Evolutionary conservation across 2,113 vertebrate species (phyloP).

Genomic region (Tetrao urogallus): DNA sequence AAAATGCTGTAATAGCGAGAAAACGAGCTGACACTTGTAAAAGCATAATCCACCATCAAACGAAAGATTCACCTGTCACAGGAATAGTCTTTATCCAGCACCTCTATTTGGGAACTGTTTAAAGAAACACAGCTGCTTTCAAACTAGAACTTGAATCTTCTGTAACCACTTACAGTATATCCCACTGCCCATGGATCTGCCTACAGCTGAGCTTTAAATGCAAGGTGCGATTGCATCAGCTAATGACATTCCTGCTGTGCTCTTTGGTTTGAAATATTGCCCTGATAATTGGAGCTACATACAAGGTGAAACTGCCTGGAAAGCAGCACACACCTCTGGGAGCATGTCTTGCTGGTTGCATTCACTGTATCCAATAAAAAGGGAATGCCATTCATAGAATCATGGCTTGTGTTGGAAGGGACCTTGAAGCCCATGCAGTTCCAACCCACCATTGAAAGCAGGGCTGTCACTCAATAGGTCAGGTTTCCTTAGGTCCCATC

Average conservation of each 20-base stretch:
- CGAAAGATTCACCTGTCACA: slow-evolving; percentile 20
- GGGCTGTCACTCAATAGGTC: too few species aligned
- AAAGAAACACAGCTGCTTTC: slow-evolving; percentile 17
- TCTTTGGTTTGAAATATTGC: slow-evolving; percentile 34
- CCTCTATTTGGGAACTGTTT: neutral
- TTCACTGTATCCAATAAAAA: neutral
- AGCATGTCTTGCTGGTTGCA: neutral
- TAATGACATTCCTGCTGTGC: slow-evolving; percentile 5
- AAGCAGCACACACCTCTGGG: slow-evolving; percentile 2
- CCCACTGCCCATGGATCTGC: slow-evolving; percentile 18
- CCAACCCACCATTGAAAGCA: too few species aligned
- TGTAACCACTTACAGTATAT: neutral
- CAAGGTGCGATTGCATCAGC: slow-evolving; percentile 49
- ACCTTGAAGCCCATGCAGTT: too few species aligned
- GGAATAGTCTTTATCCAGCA: slow-evolving; percentile 29
- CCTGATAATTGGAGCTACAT: neutral
- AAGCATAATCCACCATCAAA: neutral
- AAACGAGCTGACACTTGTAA: slow-evolving; percentile 1
- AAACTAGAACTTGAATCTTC: slow-evolving; percentile 30
- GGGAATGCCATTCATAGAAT: neutral
- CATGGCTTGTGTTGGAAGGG: too few species aligned
- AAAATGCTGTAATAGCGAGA: neutral
- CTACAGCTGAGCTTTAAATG: slow-evolving; percentile 36
- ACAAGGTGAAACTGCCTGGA: slow-evolving; percentile 1
- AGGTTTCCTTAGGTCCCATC: too few species aligned